Percentiles rank a stretch among this genome's conserved stretches.
phyloP scores from a whole-genome alignment of 1,140 invertebrate genomes.

The Drosophila nannoptera region DNA sequence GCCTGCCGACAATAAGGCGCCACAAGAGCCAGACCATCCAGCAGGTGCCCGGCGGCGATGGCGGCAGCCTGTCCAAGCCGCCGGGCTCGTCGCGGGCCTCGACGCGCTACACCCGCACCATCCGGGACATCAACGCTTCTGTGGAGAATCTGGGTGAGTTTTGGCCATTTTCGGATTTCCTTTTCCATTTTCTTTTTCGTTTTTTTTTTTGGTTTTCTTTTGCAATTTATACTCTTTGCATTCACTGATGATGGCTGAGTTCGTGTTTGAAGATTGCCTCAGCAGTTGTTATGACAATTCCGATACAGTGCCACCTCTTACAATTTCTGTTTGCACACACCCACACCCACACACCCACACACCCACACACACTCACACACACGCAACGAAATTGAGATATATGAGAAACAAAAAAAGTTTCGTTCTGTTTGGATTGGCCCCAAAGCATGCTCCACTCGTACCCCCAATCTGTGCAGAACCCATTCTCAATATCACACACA shows the following conservation, averaged over 20 bases:
- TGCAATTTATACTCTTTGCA: constrained; percentile 29
- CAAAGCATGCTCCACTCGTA: constrained; percentile 27
- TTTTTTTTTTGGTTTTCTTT: not conserved
- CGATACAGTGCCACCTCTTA: constrained; percentile 35
- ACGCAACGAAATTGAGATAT: constrained; percentile 4
- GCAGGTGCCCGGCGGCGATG: constrained; percentile 81
- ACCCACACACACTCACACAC: constrained; percentile 12
- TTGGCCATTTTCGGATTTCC: not conserved
- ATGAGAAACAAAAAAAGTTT: constrained; percentile 17
- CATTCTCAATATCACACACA: constrained; percentile 13
- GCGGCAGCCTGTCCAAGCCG: constrained; percentile 76
- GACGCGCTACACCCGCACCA: constrained; percentile 80
- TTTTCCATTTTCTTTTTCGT: not conserved
- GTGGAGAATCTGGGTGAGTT: constrained; percentile 86
- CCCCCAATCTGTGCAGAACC: constrained; percentile 22
- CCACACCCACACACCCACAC: constrained; percentile 5
- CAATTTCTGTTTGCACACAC: constrained; percentile 42
- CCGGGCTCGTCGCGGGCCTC: constrained; percentile 77
- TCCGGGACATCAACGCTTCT: constrained; percentile 85
- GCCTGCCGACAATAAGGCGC: constrained; percentile 90
- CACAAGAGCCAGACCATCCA: constrained; percentile 87
- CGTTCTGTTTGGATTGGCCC: constrained; percentile 32
- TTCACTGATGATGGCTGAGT: constrained; percentile 37
- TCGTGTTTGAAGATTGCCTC: constrained; percentile 51
- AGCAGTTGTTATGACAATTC: constrained; percentile 36